These are phyloP conservation scores for Morbakka virulenta DNA, from an alignment of 30 jellyfish, hydroid and myxozoan species.

Conservation along the genomic window DNA sequence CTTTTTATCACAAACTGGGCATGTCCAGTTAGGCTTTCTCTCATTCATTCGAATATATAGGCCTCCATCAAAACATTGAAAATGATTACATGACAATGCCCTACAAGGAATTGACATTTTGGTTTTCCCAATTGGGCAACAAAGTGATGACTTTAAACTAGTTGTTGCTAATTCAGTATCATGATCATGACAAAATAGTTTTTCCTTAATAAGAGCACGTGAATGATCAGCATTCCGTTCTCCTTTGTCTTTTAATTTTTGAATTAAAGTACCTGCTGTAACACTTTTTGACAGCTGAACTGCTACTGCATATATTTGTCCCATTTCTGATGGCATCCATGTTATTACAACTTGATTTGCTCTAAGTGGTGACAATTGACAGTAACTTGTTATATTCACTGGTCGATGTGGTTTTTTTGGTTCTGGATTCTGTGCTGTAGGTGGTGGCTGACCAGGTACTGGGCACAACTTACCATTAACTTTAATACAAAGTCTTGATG, in stretches of 20 bases:
- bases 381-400: constrained; percentile 68
- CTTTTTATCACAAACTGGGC: constrained; percentile 95
- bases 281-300: constrained; percentile 79
- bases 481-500: constrained; percentile 61
- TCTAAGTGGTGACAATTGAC: constrained; percentile 79
- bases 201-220: constrained; percentile 86
- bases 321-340: constrained; percentile 94
- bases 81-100: constrained; percentile 83
- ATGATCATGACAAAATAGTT: constrained; percentile 80
- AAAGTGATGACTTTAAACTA: constrained; percentile 76
- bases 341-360: constrained; percentile 68
- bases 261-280: constrained; percentile 58
- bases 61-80: constrained; percentile 92
- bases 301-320: constrained; percentile 84
- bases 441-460: constrained; percentile 94
- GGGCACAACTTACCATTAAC: constrained; percentile 78
- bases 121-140: constrained; percentile 93
- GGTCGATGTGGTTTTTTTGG: constrained; percentile 96
- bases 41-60: constrained; percentile 84
- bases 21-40: constrained; percentile 95
- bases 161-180: constrained; percentile 92
- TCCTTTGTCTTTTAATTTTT: constrained; percentile 55
- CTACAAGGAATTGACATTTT: constrained; percentile 91
- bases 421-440: constrained; percentile 82
- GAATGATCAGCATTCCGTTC: constrained; percentile 89